Percentiles rank a stretch among this genome's conserved stretches.
Conservation (phyloP, 2,797 vertebrate genomes). For the Pseudochirops corinnae region DNA sequence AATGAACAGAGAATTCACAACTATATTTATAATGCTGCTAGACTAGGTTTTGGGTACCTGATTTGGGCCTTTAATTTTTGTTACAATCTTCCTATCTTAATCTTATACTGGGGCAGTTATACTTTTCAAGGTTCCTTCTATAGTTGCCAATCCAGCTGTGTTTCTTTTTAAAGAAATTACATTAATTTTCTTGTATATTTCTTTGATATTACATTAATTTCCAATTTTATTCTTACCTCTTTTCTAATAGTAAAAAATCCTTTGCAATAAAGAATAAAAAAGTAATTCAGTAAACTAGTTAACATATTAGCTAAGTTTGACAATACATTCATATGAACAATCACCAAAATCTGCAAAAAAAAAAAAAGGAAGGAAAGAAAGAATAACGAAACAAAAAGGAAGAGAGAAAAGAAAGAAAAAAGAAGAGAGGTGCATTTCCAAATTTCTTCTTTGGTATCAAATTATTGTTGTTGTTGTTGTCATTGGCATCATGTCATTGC, state of each 20-base stretch:
- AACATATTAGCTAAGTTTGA: not conserved
- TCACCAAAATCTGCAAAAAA: not conserved
- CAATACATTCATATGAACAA: not conserved
- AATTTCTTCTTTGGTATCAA: not conserved
- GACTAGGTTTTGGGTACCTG: not conserved
- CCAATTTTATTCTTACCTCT: not conserved
- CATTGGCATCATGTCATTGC: not conserved
- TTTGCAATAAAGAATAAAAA: not conserved
- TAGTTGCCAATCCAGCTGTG: not conserved
- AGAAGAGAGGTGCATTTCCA: not conserved
- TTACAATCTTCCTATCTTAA: not conserved
- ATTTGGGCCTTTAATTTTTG: not conserved
- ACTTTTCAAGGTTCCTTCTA: not conserved
- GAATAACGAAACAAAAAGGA: not conserved
- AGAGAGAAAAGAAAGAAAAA: not conserved
- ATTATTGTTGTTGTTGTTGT: not conserved
- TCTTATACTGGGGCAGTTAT: not conserved
- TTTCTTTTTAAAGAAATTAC: not conserved
- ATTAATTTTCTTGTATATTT: not conserved
- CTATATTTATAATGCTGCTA: not conserved
- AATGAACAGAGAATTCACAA: not conserved
- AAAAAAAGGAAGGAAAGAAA: no score
- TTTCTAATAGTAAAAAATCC: not conserved
- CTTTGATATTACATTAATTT: not conserved
- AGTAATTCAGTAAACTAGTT: not conserved